Evolutionary conservation across 2,888 invertebrate genomes (phyloP).

Genomic region (Tenthredo distinguenda): DNA sequence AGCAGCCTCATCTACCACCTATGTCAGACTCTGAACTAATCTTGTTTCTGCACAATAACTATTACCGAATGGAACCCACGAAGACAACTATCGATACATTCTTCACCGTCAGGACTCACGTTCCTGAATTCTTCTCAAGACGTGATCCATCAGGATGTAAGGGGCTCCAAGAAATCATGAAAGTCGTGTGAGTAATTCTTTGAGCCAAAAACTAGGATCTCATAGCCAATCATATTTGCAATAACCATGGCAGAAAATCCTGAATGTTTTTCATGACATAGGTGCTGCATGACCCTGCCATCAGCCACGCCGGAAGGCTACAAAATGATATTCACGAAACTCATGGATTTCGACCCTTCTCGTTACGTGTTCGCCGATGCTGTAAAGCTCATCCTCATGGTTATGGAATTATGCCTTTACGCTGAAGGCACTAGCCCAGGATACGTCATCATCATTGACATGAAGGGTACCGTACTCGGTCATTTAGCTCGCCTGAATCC

Average conservation of each 20-base stretch:
- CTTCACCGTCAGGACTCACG: constrained; percentile 84
- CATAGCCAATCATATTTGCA: not conserved
- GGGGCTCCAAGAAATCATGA: constrained; percentile 78
- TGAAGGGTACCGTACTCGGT: constrained; percentile 81
- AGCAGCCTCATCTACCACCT: constrained; percentile 85
- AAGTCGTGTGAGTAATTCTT: constrained; percentile 79
- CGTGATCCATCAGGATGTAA: constrained; percentile 79
- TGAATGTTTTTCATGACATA: constrained; percentile 64
- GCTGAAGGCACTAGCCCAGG: constrained; percentile 82
- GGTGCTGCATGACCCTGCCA: constrained; percentile 78
- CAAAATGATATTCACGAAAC: constrained; percentile 79
- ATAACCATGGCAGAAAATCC: not conserved
- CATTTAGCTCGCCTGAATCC: constrained; percentile 84
- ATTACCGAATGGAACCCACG: constrained; percentile 84
- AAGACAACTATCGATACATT: constrained; percentile 86
- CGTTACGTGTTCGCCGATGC: constrained; percentile 81
- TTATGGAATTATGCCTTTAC: constrained; percentile 82
- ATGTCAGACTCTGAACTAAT: constrained; percentile 82
- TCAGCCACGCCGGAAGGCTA: constrained; percentile 81
- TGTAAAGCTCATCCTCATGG: constrained; percentile 81
- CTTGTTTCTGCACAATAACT: constrained; percentile 85
- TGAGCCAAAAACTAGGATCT: not conserved
- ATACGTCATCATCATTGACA: constrained; percentile 83
- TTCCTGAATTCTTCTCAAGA: constrained; percentile 83
- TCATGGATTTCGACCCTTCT: constrained; percentile 82